phyloP scores from a whole-genome alignment of 2,888 invertebrate genomes.

The Cheilosia impressa region DNA sequence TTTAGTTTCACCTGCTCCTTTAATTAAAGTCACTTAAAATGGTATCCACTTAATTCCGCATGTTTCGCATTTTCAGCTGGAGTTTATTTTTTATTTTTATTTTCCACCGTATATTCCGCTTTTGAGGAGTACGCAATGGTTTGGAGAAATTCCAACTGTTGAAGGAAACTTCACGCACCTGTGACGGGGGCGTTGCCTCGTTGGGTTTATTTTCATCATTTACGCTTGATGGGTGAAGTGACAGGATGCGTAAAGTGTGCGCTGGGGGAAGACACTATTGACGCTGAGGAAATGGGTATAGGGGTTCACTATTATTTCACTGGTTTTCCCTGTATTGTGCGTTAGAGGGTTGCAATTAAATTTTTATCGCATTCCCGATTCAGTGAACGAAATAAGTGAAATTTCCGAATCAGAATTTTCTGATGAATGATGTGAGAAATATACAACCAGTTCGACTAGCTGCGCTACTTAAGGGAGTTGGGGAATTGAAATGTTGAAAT shows the following conservation, averaged over 20 bases:
- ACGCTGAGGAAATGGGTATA: conserved; percentile 56
- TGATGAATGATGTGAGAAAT: conserved; percentile 44
- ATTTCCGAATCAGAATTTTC: conserved; percentile 56
- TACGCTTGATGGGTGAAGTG: conserved; percentile 33
- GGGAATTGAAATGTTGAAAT: conserved; percentile 7
- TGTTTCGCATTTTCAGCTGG: conserved; percentile 41
- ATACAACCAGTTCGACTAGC: background rate
- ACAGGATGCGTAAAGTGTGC: conserved; percentile 1
- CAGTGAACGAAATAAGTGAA: conserved; percentile 69
- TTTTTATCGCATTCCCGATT: conserved; percentile 65
- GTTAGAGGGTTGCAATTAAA: conserved; percentile 61
- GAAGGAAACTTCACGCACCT: conserved; percentile 60
- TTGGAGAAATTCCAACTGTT: conserved; percentile 36
- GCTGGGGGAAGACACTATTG: conserved; percentile 15
- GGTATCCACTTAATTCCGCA: conserved; percentile 72
- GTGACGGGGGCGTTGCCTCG: conserved; percentile 34
- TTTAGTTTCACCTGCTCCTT: conserved; percentile 73
- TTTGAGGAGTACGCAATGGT: conserved; percentile 55
- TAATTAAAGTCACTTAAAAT: conserved; percentile 75
- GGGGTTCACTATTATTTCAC: conserved; percentile 36
- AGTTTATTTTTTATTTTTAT: background rate
- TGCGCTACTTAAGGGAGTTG: conserved; percentile 6
- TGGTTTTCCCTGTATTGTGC: conserved; percentile 3
- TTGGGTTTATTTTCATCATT: conserved; percentile 49
- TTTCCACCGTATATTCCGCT: conserved; percentile 14